These are phyloP conservation scores for Tympanuchus pallidicinctus DNA, from an alignment of 2,113 vertebrate genomes.

Conservation along the genomic window DNA sequence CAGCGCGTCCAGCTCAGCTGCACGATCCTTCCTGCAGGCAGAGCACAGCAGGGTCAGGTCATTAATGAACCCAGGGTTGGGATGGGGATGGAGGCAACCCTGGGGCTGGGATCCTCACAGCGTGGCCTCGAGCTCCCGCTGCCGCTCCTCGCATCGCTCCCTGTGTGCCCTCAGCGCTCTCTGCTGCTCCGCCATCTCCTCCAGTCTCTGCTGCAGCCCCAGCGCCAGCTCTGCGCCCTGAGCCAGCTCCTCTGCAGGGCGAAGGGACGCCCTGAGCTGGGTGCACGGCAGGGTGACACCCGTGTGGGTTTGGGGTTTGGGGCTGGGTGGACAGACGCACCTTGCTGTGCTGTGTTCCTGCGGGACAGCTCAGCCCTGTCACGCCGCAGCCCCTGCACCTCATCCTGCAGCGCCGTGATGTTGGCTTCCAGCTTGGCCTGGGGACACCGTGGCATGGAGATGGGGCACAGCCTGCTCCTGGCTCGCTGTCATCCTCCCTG, in stretches of 20 bases:
- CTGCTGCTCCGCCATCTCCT: neutral
- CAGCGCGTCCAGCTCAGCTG: neutral
- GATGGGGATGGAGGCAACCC: neutral
- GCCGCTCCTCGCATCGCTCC: conserved; percentile 11
- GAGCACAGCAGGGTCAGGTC: neutral
- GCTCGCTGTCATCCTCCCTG: rapidly evolving
- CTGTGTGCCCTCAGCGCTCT: neutral
- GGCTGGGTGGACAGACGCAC: neutral
- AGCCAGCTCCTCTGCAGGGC: neutral
- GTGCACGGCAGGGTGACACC: rapidly evolving
- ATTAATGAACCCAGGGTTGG: too few species aligned
- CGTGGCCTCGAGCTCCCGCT: neutral
- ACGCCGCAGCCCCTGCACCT: neutral
- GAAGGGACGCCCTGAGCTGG: rapidly evolving
- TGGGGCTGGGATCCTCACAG: neutral
- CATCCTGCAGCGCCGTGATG: neutral
- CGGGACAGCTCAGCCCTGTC: neutral
- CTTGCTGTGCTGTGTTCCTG: neutral
- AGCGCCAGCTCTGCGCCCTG: neutral
- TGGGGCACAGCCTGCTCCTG: rapidly evolving
- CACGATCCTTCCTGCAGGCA: neutral
- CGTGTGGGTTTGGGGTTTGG: too few species aligned
- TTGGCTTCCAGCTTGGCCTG: conserved; percentile 37
- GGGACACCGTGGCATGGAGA: neutral
- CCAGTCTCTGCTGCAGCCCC: conserved; percentile 18